Conservation (phyloP, 2,113 vertebrate species). For the Siphamia tubifer region DNA sequence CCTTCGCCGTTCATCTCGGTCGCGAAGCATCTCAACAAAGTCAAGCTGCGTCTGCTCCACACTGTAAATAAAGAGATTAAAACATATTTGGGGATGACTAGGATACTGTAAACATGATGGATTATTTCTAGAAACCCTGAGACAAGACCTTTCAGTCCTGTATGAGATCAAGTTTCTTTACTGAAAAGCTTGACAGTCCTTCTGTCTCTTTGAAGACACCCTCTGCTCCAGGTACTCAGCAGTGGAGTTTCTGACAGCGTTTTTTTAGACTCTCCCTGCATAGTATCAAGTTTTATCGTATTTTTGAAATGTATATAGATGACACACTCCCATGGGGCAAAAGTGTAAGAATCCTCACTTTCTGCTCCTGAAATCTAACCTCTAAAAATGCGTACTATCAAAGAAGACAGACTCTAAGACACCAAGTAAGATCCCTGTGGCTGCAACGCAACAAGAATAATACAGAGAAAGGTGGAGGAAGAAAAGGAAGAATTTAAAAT, state of each 20-base stretch:
- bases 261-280: conserved; percentile 3
- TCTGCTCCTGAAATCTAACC: conserved; percentile 11
- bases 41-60: conserved; percentile 68
- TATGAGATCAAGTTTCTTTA: conserved; percentile 39
- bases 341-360: neutral
- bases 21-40: conserved; percentile 73
- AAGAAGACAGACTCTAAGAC: neutral
- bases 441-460: neutral
- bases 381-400: neutral
- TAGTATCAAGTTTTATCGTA: conserved; percentile 17
- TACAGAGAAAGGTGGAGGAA: neutral
- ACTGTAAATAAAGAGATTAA: conserved; percentile 21
- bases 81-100: neutral
- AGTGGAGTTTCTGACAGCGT: conserved; percentile 24
- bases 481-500: neutral
- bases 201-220: conserved; percentile 40
- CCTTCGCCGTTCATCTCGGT: conserved; percentile 72
- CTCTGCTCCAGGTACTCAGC: conserved; percentile 14
- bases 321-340: conserved; percentile 32
- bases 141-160: neutral
- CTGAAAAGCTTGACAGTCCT: conserved; percentile 24
- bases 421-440: neutral
- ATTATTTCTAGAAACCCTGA: neutral
- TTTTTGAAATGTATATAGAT: conserved; percentile 24
- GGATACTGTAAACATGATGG: conserved; percentile 12